Conservation (phyloP, 2,888 invertebrate genomes). For the Scaptomyza polygonia region DNA sequence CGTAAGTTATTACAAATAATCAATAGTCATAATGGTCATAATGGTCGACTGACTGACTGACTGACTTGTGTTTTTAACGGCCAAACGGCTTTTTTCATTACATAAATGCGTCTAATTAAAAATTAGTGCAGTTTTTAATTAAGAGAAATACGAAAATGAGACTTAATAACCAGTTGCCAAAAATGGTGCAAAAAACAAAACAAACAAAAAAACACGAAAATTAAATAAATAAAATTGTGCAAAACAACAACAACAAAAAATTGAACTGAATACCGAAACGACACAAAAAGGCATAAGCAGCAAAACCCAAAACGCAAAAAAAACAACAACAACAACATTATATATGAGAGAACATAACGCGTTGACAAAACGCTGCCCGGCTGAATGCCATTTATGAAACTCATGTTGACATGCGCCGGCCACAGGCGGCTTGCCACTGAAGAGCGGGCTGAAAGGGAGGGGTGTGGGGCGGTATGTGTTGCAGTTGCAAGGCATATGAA, state of each 20-base stretch:
- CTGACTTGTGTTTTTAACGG: conserved; percentile 17
- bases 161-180: conserved; percentile 79
- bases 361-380: conserved; percentile 66
- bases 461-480: conserved; percentile 8
- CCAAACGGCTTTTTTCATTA: conserved; percentile 46
- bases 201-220: conserved; percentile 39
- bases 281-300: conserved; percentile 67
- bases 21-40: conserved; percentile 26
- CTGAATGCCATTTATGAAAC: conserved; percentile 71
- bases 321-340: conserved; percentile 36
- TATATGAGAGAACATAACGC: conserved; percentile 67
- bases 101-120: conserved; percentile 69
- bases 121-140: conserved; percentile 77
- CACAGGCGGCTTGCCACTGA: conserved; percentile 54
- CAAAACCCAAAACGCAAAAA: conserved; percentile 31
- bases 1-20: conserved; percentile 28
- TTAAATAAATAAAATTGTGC: conserved; percentile 54
- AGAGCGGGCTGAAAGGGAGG: no score
- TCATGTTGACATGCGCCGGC: conserved; percentile 76
- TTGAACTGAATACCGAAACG: conserved; percentile 71
- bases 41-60: conserved; percentile 7
- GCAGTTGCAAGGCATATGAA: conserved; percentile 73
- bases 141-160: conserved; percentile 75
- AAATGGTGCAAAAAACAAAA: conserved; percentile 50
- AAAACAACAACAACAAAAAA: no score